Evolutionary conservation across 1,140 invertebrate species (phyloP).

Genomic region (Drosophila triauraria): DNA sequence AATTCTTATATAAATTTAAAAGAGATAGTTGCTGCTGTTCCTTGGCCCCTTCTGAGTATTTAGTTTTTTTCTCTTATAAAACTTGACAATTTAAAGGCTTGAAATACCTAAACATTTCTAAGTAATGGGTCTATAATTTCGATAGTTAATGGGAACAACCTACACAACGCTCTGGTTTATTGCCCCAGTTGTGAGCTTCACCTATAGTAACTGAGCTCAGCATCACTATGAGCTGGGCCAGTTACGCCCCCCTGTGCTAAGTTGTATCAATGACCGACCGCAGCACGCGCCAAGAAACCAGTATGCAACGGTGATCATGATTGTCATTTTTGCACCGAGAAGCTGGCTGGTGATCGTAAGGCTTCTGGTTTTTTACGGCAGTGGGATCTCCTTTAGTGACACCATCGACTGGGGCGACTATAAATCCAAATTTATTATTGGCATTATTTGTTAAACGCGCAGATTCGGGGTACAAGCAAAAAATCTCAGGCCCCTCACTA

Average conservation of each 20-base stretch:
- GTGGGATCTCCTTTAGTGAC: constrained; percentile 22
- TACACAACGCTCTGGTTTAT: background rate
- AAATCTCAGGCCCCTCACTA: constrained; percentile 16
- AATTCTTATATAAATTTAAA: too few relatives aligned
- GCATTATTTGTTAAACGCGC: constrained; percentile 51
- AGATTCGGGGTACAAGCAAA: constrained; percentile 37
- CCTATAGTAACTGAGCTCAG: background rate
- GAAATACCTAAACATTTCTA: background rate
- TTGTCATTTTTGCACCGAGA: constrained; percentile 22
- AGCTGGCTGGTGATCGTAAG: constrained; percentile 13
- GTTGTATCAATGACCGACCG: constrained; percentile 52
- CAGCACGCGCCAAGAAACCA: constrained; percentile 63
- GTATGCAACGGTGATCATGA: constrained; percentile 21
- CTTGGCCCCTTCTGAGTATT: too few relatives aligned
- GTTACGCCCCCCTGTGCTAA: constrained; percentile 55
- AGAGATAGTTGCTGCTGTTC: too few relatives aligned
- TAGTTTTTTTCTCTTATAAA: too few relatives aligned
- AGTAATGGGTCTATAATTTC: background rate
- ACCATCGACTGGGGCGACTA: constrained; percentile 17
- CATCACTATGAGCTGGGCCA: constrained; percentile 40
- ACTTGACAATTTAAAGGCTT: background rate
- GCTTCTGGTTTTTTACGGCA: constrained; percentile 43
- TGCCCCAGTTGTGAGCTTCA: constrained; percentile 1
- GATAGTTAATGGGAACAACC: background rate
- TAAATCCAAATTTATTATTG: constrained; percentile 62